Evolutionary conservation across 2,113 vertebrate genomes (phyloP), one percentile per base, ranked within the genome.

Genomic region (Sinocyclocheilus maitianheensis): DNA sequence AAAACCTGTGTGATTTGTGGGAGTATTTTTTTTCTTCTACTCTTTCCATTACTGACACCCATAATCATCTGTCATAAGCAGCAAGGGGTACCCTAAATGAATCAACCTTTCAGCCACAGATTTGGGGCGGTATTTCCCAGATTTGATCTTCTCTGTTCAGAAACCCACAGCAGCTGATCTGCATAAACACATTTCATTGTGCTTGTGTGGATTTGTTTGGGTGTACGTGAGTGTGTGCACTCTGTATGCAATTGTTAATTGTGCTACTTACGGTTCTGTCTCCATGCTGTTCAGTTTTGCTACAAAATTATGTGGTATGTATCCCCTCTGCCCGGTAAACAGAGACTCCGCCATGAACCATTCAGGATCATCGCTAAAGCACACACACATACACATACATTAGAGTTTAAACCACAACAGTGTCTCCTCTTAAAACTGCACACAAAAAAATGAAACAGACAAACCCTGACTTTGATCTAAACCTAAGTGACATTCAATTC

Each of bases 331-430:
- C 84, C 97, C 97, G 0, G 97, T 99, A 90, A 93, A 95, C 87
- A 99, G 95, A 0, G 97, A 99, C 91, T 98, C 96, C 0, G 98
- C 98, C 91, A 96, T 94, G 95, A 95, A 99, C 98, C 98, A 99
- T 87, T 99, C 98, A 6, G 96, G 95, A 77, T 95, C 94, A 8
- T 95, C 90, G 76, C 95, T 96, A 89, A 51, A 62, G 81, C 43
- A 12, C 76, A 60, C 63, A 89, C 63, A 89, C 53, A 34, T 87
- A 46, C 83, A 26, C 10, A 87, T 4, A 34, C 7, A 46, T 14
- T 30, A 69, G 12, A 71, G 11, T 60, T 20, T 26, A 43, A 67
- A 26, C 6, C 48, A 51, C 1, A 12, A 81, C 22, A 65, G 78
- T 81, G 8, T 40, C 18, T 46, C 12, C 22, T 75, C 72, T 14